Evolutionary conservation across 2,888 invertebrate genomes (phyloP).

Genomic region (Temnothorax unifasciatus): DNA sequence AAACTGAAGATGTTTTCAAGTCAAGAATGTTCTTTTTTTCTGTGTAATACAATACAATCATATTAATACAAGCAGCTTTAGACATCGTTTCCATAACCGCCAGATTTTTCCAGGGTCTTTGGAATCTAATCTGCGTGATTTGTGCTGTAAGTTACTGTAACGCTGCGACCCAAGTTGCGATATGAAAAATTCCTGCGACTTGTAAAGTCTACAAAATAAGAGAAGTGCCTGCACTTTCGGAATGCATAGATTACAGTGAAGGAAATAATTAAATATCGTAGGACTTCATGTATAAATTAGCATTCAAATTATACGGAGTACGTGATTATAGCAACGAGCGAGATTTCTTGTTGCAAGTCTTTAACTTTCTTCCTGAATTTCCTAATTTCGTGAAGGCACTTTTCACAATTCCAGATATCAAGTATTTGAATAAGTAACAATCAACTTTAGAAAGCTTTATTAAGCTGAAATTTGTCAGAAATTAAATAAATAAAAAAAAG

Average conservation of each 20-base stretch:
- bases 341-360: not conserved
- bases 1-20: no score
- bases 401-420: not conserved
- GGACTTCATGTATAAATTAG: not conserved
- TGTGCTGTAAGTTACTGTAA: not conserved
- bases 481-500: not conserved
- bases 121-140: not conserved
- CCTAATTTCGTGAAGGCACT: not conserved
- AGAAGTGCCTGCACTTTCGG: not conserved
- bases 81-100: not conserved
- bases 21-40: no score
- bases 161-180: not conserved
- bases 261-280: not conserved
- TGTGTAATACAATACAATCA: slow-evolving; percentile 24
- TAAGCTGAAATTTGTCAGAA: not conserved
- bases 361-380: slow-evolving; percentile 11
- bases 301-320: slow-evolving; percentile 12
- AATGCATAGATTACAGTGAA: not conserved
- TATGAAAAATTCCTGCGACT: not conserved
- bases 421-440: slow-evolving; percentile 16
- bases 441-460: not conserved
- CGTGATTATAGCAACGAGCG: not conserved
- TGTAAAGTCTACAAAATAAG: not conserved
- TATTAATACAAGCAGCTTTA: not conserved
- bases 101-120: not conserved